A percentile compares a stretch with the other conserved stretches of the same genome.
Evolutionary conservation across 2,113 vertebrate genomes (phyloP).

Genomic region (Mobula hypostoma): DNA sequence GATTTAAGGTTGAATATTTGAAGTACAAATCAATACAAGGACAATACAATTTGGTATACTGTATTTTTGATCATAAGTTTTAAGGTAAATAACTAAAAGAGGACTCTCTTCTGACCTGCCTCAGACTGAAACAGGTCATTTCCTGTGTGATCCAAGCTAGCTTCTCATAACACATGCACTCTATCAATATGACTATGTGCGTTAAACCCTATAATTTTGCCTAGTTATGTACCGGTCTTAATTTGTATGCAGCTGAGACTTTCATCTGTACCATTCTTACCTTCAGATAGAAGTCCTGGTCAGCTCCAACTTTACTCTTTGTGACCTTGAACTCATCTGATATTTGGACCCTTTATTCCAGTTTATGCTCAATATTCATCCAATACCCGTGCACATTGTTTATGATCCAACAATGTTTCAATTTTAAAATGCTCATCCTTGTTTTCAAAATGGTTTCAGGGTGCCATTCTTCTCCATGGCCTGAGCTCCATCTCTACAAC

Average conservation of each 20-base stretch:
- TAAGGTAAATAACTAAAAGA: background rate
- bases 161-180: no score
- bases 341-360: no score
- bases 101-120: background rate
- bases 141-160: no score
- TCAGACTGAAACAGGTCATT: no score
- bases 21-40: background rate
- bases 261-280: background rate
- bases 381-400: no score
- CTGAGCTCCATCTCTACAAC: background rate
- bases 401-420: no score
- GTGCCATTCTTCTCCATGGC: background rate
- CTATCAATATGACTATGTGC: no score
- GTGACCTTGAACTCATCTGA: no score
- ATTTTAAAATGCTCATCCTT: background rate
- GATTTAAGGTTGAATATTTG: background rate
- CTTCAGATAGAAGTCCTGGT: background rate
- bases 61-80: background rate
- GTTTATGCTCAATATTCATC: no score
- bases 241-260: background rate
- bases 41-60: background rate
- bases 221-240: no score
- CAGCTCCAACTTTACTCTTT: background rate
- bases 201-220: no score
- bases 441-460: background rate